Evolutionary conservation across 2,888 invertebrate species (phyloP), one percentile per base, ranked within the genome.

Genomic region (Pyrocoelia pectoralis): DNA sequence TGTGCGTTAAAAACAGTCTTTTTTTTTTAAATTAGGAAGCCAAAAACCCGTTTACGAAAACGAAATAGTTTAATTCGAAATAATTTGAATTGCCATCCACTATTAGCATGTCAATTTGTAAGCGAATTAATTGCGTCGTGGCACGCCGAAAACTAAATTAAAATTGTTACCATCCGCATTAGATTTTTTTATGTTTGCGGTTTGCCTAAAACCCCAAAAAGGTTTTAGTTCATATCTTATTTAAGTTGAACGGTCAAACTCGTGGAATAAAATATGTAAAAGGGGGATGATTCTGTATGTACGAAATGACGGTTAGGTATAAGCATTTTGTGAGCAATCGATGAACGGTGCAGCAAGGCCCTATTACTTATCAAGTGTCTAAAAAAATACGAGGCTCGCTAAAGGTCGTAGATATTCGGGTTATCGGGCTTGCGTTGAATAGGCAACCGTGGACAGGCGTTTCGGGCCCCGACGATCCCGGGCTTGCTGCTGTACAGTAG

Each of bases 401-500:
- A 60, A 65, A 60, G 63, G 61, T 68, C 72, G 72, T 67, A 64
- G 56, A 63, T 63, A 61, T 67, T 69, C 71, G 72, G 68, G 3
- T 24, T 54, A 46, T 62, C 70, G 70, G 69, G 69, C 70, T 68
- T 71, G 70, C 69, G 70, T 70, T 70, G 72, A 68, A 70, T 67
- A 67, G 62, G 69, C 66, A 61, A 64, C 67, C 68, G 68, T 68
- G 69, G 17, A 68, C 70, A 69, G 62, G 70, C 70, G 67, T 67
- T 58, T 67, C 65, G 64, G 67, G 69, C 63, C 61, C 67, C 33
- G 33, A 33, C 33, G 65, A 69, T 69, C 72, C 72, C 71, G 71
- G 72, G 70, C 72, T 67, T 52, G 43, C 43, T 68, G 68, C 66
- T 66, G 67, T 65, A 24, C 24, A 73, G 70, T 63, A 53, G 63